Evolutionary conservation across 2,888 invertebrate genomes (phyloP).

Genomic region (Unio delphinus): DNA sequence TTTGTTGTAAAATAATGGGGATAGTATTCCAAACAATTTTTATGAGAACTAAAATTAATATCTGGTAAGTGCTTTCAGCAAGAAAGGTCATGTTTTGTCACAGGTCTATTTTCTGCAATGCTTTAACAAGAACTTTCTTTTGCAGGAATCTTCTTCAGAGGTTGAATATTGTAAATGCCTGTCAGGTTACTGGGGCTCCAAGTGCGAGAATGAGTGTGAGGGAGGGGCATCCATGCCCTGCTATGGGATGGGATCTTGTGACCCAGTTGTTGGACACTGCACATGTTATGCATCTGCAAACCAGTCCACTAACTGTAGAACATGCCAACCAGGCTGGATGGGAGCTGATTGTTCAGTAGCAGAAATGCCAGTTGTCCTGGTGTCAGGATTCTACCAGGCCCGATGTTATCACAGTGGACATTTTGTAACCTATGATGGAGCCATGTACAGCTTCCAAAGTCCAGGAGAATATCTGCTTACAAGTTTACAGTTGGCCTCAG

Average conservation of each 20-base stretch:
- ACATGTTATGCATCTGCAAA: constrained; percentile 45
- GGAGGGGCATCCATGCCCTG: constrained; percentile 48
- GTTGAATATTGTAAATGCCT: constrained; percentile 30
- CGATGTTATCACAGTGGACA: constrained; percentile 30
- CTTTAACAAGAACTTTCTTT: background rate
- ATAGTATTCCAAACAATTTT: no score
- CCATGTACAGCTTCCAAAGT: constrained; percentile 34
- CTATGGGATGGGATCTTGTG: constrained; percentile 50
- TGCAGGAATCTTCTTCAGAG: constrained; percentile 2
- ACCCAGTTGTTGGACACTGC: constrained; percentile 38
- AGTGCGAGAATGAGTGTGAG: constrained; percentile 48
- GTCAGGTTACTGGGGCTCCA: constrained; percentile 40
- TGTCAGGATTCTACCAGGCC: background rate
- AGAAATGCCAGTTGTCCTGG: no score
- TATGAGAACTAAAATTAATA: no score
- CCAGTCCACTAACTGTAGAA: constrained; percentile 37
- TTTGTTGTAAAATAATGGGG: no score
- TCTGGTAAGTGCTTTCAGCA: no score
- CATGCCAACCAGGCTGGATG: constrained; percentile 46
- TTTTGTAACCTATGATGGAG: constrained; percentile 47
- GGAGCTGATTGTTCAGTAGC: constrained; percentile 32
- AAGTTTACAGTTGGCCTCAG: background rate
- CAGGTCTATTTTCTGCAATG: no score
- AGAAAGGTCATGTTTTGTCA: no score
- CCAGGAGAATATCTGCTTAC: constrained; percentile 48